Evolutionary conservation across 2,797 vertebrate genomes (phyloP).

Genomic region (Hydrocynus forskahlii): DNA sequence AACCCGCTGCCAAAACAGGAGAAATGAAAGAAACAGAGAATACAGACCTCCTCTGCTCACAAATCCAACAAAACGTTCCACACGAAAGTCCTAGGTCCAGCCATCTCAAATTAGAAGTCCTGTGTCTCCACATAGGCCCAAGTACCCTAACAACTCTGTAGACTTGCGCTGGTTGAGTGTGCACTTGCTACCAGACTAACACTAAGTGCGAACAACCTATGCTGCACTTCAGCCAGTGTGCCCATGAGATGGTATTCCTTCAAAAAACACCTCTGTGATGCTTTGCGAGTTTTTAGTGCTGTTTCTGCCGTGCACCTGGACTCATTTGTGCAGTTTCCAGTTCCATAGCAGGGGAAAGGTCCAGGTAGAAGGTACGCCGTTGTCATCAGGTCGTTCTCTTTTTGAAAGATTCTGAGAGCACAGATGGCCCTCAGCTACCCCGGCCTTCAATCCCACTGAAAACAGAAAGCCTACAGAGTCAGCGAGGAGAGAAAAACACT

Average conservation of each 20-base stretch:
- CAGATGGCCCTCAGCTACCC: constrained; percentile 66
- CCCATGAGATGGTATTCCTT: background rate
- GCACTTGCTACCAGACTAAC: background rate
- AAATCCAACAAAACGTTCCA: background rate
- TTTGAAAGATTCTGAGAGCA: constrained; percentile 59
- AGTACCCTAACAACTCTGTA: background rate
- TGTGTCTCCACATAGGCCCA: background rate
- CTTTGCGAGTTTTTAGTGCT: constrained; percentile 42
- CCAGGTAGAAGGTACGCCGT: constrained; percentile 60
- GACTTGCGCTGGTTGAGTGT: background rate
- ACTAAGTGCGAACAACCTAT: background rate
- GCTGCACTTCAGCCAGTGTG: background rate
- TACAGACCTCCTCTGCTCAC: background rate
- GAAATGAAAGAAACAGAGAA: background rate
- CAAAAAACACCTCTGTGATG: background rate
- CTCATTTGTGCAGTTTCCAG: constrained; percentile 84
- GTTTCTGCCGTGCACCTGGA: constrained; percentile 33
- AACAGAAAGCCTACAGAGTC: constrained; percentile 65
- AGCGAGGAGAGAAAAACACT: background rate
- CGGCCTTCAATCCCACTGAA: constrained; percentile 66
- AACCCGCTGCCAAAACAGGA: constrained; percentile 6
- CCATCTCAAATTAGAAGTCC: background rate
- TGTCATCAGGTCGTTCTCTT: background rate
- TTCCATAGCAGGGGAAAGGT: constrained; percentile 76
- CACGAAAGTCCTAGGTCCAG: background rate